Conservation (phyloP, 2,888 invertebrate species). For the Rotaria macrura region DNA sequence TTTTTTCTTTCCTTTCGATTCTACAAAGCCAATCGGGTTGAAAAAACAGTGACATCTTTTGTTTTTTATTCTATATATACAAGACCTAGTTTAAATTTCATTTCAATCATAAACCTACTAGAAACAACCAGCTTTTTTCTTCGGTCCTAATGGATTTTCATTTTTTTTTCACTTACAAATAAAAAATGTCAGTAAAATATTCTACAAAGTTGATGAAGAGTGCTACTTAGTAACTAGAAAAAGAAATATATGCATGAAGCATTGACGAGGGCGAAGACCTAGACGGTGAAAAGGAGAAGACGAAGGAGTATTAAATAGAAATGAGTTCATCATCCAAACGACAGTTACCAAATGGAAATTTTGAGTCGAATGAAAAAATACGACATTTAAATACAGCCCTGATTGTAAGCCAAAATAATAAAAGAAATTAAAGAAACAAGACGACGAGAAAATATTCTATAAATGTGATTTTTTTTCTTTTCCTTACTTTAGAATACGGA, state of each 20-base stretch:
- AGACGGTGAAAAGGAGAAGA: background rate
- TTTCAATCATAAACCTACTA: too few relatives aligned
- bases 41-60: background rate
- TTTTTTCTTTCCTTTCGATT: background rate
- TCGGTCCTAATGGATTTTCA: too few relatives aligned
- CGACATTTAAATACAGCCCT: background rate
- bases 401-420: background rate
- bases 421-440: too few relatives aligned
- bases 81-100: too few relatives aligned
- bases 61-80: too few relatives aligned
- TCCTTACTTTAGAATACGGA: background rate
- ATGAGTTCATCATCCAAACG: constrained; percentile 1
- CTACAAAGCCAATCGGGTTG: background rate
- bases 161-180: too few relatives aligned
- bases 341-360: background rate
- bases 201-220: background rate
- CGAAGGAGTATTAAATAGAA: background rate
- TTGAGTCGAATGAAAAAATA: background rate
- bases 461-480: too few relatives aligned
- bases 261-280: background rate
- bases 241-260: background rate
- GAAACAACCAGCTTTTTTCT: too few relatives aligned
- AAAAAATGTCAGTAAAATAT: too few relatives aligned
- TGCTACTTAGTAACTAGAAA: background rate
- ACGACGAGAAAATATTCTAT: too few relatives aligned